A percentile compares a stretch with the other conserved stretches of the same genome.
phyloP scores from a whole-genome alignment of 2,113 vertebrate species.

The Myocastor coypus region DNA sequence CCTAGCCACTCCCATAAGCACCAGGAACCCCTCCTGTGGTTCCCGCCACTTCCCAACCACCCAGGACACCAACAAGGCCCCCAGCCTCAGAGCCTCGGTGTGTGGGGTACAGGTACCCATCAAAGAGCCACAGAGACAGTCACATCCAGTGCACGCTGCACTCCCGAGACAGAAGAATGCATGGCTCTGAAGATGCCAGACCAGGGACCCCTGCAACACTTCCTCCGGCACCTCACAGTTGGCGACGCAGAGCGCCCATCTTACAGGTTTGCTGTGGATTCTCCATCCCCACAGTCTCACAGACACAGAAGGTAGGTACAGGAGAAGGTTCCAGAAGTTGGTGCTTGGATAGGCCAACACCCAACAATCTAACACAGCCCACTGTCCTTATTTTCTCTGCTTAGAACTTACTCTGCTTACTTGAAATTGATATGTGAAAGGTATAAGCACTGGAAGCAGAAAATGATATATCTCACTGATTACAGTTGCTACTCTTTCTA shows the following conservation, averaged over 20 bases:
- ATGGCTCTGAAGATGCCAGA: background rate
- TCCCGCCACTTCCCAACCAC: background rate
- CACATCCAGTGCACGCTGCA: background rate
- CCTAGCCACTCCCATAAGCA: background rate
- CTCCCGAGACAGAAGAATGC: background rate
- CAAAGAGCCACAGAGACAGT: background rate
- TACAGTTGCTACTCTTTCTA: background rate
- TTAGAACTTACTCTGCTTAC: constrained; percentile 4
- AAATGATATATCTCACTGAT: background rate
- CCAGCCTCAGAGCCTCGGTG: background rate
- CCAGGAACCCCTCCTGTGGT: background rate
- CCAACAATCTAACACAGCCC: background rate
- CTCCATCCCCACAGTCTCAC: background rate
- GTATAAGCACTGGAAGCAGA: background rate
- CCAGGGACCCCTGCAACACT: background rate
- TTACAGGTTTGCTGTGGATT: background rate
- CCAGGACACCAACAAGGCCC: background rate
- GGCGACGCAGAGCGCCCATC: background rate
- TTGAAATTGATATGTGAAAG: background rate
- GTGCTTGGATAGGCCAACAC: background rate
- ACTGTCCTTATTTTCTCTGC: constrained; percentile 15
- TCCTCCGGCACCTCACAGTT: background rate
- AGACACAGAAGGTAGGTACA: background rate
- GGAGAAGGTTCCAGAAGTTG: background rate
- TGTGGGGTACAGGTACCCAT: background rate